These are phyloP conservation scores for Drosophila nannoptera DNA, from an alignment of 1,140 invertebrate species.

Conservation along the genomic window DNA sequence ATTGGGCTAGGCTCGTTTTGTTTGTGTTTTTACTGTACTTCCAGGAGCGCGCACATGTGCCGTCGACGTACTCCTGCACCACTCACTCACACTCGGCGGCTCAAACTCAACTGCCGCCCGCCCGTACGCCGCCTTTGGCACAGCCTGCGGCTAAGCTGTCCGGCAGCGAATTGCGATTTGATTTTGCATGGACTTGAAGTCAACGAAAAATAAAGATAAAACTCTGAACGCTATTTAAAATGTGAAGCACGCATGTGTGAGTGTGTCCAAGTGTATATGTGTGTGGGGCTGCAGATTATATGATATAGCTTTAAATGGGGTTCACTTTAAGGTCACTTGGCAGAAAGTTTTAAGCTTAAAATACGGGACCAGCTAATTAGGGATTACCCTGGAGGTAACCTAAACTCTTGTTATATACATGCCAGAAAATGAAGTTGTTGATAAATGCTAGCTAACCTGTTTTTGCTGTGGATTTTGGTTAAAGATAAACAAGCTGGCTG, in stretches of 20 bases:
- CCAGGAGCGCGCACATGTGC: conserved; percentile 53
- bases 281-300: conserved; percentile 17
- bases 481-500: too few species aligned
- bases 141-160: conserved; percentile 54
- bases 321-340: conserved; percentile 26
- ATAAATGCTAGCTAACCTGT: conserved; percentile 26
- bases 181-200: conserved; percentile 67
- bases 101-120: not conserved
- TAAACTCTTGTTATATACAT: not conserved
- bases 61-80: conserved; percentile 22
- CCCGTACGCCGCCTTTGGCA: not conserved
- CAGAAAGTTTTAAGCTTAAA: not conserved
- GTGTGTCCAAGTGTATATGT: conserved; percentile 25
- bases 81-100: not conserved
- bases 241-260: conserved; percentile 57
- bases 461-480: not conserved
- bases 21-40: not conserved
- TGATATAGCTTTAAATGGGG: conserved; percentile 28
- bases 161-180: conserved; percentile 66
- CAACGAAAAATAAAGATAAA: conserved; percentile 8
- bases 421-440: too few species aligned
- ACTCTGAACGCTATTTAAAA: conserved; percentile 55
- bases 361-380: too few species aligned
- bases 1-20: not conserved
- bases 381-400: too few species aligned